phyloP scores from a whole-genome alignment of 2,113 vertebrate genomes.

The Macquaria australasica region DNA sequence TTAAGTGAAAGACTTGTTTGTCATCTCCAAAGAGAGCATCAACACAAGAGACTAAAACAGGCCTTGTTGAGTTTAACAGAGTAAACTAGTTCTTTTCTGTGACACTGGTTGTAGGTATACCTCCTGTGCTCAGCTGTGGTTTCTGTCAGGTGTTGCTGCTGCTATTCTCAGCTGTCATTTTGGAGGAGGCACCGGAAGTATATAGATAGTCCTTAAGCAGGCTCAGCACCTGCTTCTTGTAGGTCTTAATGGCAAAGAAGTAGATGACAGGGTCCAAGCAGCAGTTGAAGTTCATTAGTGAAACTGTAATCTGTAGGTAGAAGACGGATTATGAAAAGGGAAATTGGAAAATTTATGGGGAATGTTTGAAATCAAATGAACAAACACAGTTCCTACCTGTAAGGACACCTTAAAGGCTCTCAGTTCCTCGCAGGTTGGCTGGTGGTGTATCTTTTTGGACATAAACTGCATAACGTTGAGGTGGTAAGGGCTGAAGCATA shows the following conservation, averaged over 20 bases:
- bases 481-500: constrained; percentile 90
- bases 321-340: background rate
- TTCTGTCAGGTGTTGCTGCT: constrained; percentile 85
- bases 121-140: constrained; percentile 34
- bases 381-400: constrained; percentile 74
- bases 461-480: constrained; percentile 88
- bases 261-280: constrained; percentile 90
- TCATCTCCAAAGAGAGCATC: background rate
- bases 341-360: background rate
- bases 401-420: constrained; percentile 86
- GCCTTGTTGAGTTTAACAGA: background rate
- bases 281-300: constrained; percentile 90
- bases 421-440: constrained; percentile 80
- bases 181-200: constrained; percentile 72
- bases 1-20: background rate
- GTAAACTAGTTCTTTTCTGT: constrained; percentile 21
- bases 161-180: constrained; percentile 82
- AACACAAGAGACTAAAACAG: constrained; percentile 4
- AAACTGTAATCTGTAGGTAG: constrained; percentile 84
- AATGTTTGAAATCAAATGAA: background rate
- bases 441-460: constrained; percentile 77
- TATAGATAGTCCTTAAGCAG: constrained; percentile 84
- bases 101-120: background rate
- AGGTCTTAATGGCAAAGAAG: constrained; percentile 90
- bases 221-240: constrained; percentile 86